Base-by-base conservation (phyloP, 1,140 invertebrate species). In the Heliothis virescens region DNA sequence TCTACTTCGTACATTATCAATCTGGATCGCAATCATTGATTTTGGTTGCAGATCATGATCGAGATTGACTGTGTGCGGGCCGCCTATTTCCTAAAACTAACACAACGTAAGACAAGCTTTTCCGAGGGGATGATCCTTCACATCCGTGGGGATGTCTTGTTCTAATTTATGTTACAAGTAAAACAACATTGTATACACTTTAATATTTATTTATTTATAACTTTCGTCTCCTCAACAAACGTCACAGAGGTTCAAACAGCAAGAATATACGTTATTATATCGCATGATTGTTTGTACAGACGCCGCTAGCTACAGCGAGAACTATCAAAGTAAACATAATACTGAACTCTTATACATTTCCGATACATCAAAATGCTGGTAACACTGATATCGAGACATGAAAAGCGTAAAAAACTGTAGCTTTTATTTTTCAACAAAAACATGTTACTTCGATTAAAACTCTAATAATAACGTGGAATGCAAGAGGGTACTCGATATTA, bases 391-490 rank as follows among this genome's bases (percentile, higher is more conserved):
- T 78, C 74, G 76, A 83, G 78, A 79, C 47, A 57, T 3, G 65
- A 69, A 75, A 69, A 67, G 34, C 59, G 62, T 52, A 50, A 71
- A 52, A 79, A 72, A 69, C 57, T 77, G 69, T 52, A 78, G 62
- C 26, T 67, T 67, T 47, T 13, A 62, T 60, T 76, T 65, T 67
- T 62, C 52, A 69, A 77, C 16, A 78, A 78, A 67, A 57, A 69
- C 52, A 53, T 78, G 74, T 69, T 69, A 69, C 65, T 69, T 69
- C 48, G 65, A 69, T 69, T 69, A 69, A 18, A 72, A 52, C 48
- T 84, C 87, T 89, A 89, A 88, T 83, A 83, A 82, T 82, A 89
- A 89, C 80, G 84, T 91, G 90, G 90, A 91, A 91, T 91, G 90
- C 90, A 90, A 89, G 83, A 87, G 86, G 88, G 83, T 82, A 79